Conservation (phyloP, 2,113 vertebrate species). For the Clarias gariepinus region DNA sequence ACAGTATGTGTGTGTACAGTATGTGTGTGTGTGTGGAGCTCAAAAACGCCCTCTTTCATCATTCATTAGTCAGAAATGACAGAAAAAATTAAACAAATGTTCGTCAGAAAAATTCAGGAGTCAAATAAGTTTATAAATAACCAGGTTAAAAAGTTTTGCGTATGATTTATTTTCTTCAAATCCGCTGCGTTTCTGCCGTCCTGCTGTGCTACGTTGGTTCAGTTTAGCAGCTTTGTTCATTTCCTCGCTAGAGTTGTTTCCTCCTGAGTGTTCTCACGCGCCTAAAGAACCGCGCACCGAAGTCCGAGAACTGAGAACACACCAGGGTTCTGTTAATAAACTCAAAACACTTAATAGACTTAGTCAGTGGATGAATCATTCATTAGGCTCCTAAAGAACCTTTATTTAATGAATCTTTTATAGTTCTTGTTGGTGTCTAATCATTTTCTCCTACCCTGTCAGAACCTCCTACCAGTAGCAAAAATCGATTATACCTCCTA, state of each 20-base stretch:
- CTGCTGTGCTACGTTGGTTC: not conserved
- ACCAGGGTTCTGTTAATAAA: not conserved
- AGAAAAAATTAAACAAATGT: not conserved
- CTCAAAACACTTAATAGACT: not conserved
- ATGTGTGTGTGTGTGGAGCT: not conserved
- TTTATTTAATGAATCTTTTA: not conserved
- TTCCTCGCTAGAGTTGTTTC: not conserved
- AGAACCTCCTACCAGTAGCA: no score
- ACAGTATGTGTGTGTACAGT: not conserved
- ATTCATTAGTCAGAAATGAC: not conserved
- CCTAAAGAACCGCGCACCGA: no score
- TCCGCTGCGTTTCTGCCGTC: not conserved
- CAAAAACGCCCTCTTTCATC: not conserved
- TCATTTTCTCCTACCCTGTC: no score
- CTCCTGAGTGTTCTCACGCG: not conserved
- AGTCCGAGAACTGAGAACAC: not conserved
- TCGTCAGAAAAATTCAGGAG: not conserved
- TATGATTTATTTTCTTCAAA: not conserved
- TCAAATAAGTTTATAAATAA: not conserved
- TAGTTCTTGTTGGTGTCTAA: not conserved
- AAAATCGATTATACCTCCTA: no score
- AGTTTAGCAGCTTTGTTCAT: not conserved
- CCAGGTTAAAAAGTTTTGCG: not conserved
- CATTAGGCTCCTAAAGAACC: not conserved
- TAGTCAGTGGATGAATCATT: slow-evolving; percentile 1